Evolutionary conservation across 30 jellyfish, hydroid and myxozoan species (phyloP).

Genomic region (Chironex yamaguchii): DNA sequence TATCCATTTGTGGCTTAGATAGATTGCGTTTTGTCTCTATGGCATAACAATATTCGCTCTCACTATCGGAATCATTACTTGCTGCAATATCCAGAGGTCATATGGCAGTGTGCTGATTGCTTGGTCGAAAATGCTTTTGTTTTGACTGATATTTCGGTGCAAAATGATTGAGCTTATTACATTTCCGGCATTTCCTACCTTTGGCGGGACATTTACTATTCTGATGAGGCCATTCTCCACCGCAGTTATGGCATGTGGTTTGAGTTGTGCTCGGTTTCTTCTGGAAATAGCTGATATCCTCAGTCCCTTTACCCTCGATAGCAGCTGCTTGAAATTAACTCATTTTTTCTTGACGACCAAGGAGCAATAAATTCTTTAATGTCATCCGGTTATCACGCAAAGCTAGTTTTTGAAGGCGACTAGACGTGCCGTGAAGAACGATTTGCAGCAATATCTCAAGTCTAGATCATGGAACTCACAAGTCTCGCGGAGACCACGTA

Average conservation of each 20-base stretch:
- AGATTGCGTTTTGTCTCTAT: background rate
- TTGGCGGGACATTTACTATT: constrained; percentile 28
- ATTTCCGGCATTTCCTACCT: constrained; percentile 20
- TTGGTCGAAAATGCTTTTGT: background rate
- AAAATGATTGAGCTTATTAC: constrained; percentile 18
- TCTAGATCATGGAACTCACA: constrained; percentile 22
- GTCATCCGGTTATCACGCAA: background rate
- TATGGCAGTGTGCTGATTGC: background rate
- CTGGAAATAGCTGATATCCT: background rate
- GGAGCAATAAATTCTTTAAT: background rate
- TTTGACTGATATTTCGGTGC: constrained; percentile 24
- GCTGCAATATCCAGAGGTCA: background rate
- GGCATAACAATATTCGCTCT: constrained; percentile 37
- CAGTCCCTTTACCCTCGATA: background rate
- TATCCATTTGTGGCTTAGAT: constrained; percentile 11
- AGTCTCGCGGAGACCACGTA: constrained; percentile 35
- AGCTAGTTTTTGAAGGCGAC: constrained; percentile 22
- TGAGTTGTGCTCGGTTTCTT: background rate
- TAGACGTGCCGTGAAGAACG: background rate
- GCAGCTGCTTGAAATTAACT: constrained; percentile 36
- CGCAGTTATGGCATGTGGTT: background rate
- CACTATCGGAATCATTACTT: constrained; percentile 32
- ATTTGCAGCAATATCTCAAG: constrained; percentile 17
- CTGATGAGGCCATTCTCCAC: background rate
- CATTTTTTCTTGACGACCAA: constrained; percentile 34